These are phyloP conservation scores for Tenthredo distinguenda DNA, from an alignment of 2,888 invertebrate species.

Conservation along the genomic window DNA sequence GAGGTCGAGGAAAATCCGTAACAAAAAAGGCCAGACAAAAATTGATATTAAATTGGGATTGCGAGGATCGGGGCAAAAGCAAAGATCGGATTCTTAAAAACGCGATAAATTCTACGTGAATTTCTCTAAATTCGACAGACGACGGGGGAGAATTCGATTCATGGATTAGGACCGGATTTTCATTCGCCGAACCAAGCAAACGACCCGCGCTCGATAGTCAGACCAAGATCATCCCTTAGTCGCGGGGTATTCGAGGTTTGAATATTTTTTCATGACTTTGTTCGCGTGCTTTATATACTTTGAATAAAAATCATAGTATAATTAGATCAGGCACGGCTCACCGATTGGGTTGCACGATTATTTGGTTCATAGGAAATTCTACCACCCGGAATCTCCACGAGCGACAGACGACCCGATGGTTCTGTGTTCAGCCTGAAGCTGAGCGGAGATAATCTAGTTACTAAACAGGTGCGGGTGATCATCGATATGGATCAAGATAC, in stretches of 20 bases:
- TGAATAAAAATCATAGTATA: background rate
- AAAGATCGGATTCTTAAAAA: background rate
- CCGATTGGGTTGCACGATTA: background rate
- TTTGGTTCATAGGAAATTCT: background rate
- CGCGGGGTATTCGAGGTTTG: background rate
- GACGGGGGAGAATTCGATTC: background rate
- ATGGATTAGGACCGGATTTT: background rate
- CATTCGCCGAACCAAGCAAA: background rate
- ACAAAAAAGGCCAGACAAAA: background rate
- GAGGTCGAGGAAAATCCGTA: background rate
- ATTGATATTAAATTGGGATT: background rate
- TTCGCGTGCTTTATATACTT: background rate
- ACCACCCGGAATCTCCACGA: background rate
- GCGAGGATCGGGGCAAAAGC: background rate
- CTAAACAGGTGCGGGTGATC: constrained; percentile 26
- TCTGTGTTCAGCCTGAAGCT: background rate
- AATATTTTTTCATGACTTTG: background rate
- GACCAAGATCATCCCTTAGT: background rate
- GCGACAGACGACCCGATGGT: background rate
- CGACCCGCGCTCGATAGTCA: background rate
- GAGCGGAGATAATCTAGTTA: constrained; percentile 14
- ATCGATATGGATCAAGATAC: constrained; percentile 20
- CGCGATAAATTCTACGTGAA: background rate
- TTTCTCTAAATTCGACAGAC: background rate
- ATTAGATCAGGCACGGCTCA: background rate